phyloP scores from a whole-genome alignment of 2,797 vertebrate genomes.

The Nannoperca obscura region DNA sequence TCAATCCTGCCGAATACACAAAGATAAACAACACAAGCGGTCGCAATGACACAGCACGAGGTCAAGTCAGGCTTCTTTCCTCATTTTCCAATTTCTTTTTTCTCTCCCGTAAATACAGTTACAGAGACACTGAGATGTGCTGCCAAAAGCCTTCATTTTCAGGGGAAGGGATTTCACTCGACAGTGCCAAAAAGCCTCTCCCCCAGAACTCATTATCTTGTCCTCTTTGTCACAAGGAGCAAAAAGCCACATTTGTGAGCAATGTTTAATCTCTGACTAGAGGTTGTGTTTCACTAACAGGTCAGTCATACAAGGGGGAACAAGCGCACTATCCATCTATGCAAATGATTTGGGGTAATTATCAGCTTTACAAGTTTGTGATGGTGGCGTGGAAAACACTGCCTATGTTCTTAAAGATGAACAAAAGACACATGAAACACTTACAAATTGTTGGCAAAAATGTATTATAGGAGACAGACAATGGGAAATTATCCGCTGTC shows the following conservation, averaged over 20 bases:
- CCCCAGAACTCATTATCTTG: constrained; percentile 69
- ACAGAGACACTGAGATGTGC: constrained; percentile 26
- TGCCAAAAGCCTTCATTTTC: constrained; percentile 67
- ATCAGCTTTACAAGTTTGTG: constrained; percentile 8
- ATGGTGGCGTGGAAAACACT: too few species aligned
- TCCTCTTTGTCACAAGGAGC: constrained; percentile 62
- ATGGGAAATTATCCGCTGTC: too few species aligned
- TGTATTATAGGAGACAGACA: too few species aligned
- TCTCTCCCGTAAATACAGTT: constrained; percentile 37
- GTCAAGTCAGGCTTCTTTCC: constrained; percentile 64
- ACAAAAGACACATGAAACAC: too few species aligned
- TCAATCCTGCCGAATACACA: constrained; percentile 60
- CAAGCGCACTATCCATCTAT: constrained; percentile 31
- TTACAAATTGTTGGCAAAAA: too few species aligned
- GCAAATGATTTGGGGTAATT: constrained; percentile 43
- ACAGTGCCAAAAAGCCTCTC: constrained; percentile 52
- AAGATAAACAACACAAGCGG: constrained; percentile 69
- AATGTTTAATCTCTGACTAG: constrained; percentile 56
- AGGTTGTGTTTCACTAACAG: constrained; percentile 59
- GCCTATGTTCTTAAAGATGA: too few species aligned
- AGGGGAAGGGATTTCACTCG: constrained; percentile 48
- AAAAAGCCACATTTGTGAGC: constrained; percentile 50
- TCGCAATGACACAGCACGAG: constrained; percentile 59
- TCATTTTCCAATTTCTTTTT: constrained; percentile 40
- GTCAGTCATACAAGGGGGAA: constrained; percentile 49